Percentiles rank a stretch among this genome's conserved stretches.
Evolutionary conservation across 2,888 invertebrate genomes (phyloP).

Genomic region (Penaeus monodon): DNA sequence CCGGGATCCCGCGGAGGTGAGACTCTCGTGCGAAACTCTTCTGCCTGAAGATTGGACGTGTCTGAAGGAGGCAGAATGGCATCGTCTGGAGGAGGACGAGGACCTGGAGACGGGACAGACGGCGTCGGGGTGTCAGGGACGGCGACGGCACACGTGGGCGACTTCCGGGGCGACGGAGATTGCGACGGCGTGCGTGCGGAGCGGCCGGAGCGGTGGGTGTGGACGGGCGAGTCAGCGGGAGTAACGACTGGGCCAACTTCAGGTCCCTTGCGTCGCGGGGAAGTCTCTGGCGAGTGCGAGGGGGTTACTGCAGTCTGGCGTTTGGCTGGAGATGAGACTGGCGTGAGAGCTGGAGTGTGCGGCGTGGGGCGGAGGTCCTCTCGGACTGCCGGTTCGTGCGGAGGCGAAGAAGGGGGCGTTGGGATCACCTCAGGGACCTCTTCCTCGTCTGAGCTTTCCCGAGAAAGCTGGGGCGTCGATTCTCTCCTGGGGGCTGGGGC

Average conservation of each 20-base stretch:
- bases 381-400: not conserved
- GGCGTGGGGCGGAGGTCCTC: not conserved
- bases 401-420: not conserved
- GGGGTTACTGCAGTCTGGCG: not conserved
- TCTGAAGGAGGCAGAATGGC: no score
- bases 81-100: no score
- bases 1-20: no score
- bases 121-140: slow-evolving; percentile 1
- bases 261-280: no score
- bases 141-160: not conserved
- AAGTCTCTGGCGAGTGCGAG: no score
- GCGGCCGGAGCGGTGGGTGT: not conserved
- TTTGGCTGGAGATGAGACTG: slow-evolving; percentile 9
- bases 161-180: slow-evolving; percentile 1
- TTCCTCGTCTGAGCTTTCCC: not conserved
- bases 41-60: no score
- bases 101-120: not conserved
- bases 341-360: slow-evolving; percentile 6
- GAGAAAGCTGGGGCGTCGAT: slow-evolving; percentile 3
- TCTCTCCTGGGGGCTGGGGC: not conserved
- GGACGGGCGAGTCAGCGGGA: not conserved
- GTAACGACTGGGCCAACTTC: not conserved
- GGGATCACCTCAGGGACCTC: not conserved
- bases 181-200: not conserved
- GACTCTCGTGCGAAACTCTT: no score